Evolutionary conservation across 2,888 invertebrate genomes (phyloP), one percentile per base, ranked within the genome.

Genomic region (Camponotus fellah): DNA sequence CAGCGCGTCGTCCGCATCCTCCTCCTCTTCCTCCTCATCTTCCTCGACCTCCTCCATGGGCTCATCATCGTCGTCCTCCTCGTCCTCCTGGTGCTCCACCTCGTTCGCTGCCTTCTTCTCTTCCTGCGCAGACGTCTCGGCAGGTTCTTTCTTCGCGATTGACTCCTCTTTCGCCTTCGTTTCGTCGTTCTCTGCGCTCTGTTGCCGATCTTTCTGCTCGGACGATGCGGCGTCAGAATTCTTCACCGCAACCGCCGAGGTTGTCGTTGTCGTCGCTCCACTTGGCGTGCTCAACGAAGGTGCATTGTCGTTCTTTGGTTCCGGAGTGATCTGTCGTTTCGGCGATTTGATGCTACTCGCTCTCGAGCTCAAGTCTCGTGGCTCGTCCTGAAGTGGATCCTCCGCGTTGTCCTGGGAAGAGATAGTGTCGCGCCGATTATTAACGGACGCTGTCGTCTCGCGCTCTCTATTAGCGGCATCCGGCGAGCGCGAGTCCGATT

Each of bases 51-150:
- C 88, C 65, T 91, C 88, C 74, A 91, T 91, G 56, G 92, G 87
- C 91, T 92, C 94, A 77, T 95, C 95, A 65, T 94, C 94, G 92
- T 95, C 89, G 88, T 94, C 90, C 85, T 92, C 95, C 93, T 94
- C 95, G 87, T 95, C 95, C 53, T 91, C 91, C 37, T 92, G 92
- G 60, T 92, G 89, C 21, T 89, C 89, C 71, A 91, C 88, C 62
- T 87, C 83, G 40, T 81, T 86, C 74, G 60, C 95, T 32, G 94
- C 89, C 83, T 26, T 49, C 46, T 69, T 32, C 40, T 87, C 89
- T 62, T 86, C 75, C 64, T 21, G 79, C 82, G 82, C 72, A 8
- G n/a, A 53, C 71, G 71, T 86, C 68, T 26, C 72, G 68, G 75
- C 62, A 14, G 12, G 6, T 32, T 82, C 89, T 53, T 43, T 91